Conservation (phyloP, 2,113 vertebrate genomes). For the Meriones unguiculatus region DNA sequence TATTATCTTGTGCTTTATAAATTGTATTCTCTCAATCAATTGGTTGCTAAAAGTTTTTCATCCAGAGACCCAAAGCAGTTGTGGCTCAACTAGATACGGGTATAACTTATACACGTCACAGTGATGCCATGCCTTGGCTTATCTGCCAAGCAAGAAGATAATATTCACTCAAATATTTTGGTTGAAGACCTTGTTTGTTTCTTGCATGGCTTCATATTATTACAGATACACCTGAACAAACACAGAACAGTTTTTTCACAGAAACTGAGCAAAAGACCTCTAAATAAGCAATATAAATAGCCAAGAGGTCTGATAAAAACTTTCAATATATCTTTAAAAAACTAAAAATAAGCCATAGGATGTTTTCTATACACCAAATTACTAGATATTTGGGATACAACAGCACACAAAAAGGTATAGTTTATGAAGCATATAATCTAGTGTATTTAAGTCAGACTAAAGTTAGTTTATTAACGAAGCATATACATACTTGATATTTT, state of each 20-base stretch:
- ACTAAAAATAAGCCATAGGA: constrained; percentile 2
- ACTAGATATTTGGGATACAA: not conserved
- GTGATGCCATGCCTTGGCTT: not conserved
- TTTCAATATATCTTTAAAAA: not conserved
- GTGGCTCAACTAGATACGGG: constrained; percentile 7
- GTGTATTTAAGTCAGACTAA: constrained; percentile 55
- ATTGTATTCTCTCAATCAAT: not conserved
- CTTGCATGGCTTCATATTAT: not conserved
- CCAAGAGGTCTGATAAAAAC: not conserved
- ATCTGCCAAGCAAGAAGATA: constrained; percentile 51
- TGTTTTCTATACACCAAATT: not conserved
- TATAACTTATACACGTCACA: not conserved
- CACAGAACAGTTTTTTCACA: not conserved
- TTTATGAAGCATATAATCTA: constrained; percentile 5
- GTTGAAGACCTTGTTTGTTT: not conserved
- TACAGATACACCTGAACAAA: not conserved
- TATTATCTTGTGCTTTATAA: constrained; percentile 41
- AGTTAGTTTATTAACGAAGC: constrained; percentile 34
- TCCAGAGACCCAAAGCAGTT: constrained; percentile 36
- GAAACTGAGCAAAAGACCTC: not conserved
- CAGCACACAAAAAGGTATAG: constrained; percentile 33
- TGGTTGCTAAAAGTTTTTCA: constrained; percentile 37
- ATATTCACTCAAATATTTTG: constrained; percentile 45
- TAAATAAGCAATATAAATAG: not conserved
- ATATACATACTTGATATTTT: constrained; percentile 1